These are phyloP conservation scores for Heterocephalus glaber DNA, from an alignment of 2,113 vertebrate genomes.

Conservation along the genomic window DNA sequence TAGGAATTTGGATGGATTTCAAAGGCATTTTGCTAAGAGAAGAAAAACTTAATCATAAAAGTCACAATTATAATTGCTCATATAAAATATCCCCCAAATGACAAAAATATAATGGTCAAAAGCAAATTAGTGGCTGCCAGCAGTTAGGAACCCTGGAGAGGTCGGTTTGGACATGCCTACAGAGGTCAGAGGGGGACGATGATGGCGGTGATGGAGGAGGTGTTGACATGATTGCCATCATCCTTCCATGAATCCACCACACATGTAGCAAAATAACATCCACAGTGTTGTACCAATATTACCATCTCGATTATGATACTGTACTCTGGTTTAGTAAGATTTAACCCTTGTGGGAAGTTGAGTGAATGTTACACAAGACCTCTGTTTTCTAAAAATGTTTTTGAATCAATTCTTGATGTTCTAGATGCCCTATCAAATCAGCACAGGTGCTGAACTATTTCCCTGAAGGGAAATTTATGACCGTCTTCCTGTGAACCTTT, in stretches of 20 bases:
- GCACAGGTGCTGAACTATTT: neutral
- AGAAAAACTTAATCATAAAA: neutral
- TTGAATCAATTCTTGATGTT: neutral
- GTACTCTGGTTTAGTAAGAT: neutral
- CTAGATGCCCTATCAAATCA: neutral
- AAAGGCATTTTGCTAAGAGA: neutral
- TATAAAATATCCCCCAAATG: neutral
- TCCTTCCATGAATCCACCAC: neutral
- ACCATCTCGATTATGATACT: neutral
- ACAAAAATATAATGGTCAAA: neutral
- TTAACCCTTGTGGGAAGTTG: neutral
- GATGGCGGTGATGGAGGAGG: neutral
- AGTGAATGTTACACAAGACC: neutral
- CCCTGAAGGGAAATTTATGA: neutral
- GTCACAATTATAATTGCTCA: neutral
- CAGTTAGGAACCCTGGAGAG: neutral
- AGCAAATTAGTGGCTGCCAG: too few relatives aligned
- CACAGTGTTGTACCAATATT: neutral
- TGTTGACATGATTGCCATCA: neutral
- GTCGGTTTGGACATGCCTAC: rapidly evolving
- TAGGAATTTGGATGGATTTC: neutral
- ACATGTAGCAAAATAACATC: neutral
- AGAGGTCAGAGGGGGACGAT: neutral
- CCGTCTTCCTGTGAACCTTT: neutral
- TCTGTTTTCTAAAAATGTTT: neutral